Percentiles rank a stretch among this genome's conserved stretches.
Evolutionary conservation across 2,888 invertebrate genomes (phyloP).

Genomic region (Carpatolechia fugitivella): DNA sequence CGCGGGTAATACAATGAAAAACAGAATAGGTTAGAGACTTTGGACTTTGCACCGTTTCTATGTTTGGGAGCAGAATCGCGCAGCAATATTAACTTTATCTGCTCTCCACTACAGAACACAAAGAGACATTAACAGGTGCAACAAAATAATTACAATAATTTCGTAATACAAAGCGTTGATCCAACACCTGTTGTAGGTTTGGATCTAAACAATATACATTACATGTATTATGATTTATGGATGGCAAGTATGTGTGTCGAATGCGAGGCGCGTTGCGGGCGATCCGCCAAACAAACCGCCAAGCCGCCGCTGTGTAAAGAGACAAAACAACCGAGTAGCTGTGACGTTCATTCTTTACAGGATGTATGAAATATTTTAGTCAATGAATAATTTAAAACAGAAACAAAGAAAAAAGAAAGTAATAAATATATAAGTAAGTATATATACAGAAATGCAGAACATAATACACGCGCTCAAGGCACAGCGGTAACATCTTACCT

Average conservation of each 20-base stretch:
- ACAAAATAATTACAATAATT: background rate
- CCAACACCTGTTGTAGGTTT: background rate
- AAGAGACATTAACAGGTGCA: background rate
- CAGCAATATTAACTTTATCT: too few relatives aligned
- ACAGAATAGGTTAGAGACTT: too few relatives aligned
- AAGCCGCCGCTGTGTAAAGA: constrained; percentile 34
- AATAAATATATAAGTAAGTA: background rate
- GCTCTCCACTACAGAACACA: too few relatives aligned
- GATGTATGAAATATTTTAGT: background rate
- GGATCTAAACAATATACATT: background rate
- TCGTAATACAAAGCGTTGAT: background rate
- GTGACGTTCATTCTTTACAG: background rate
- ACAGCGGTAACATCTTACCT: background rate
- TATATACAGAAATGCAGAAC: too few relatives aligned
- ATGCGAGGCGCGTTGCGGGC: constrained; percentile 10
- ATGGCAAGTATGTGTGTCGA: constrained; percentile 14
- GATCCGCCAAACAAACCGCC: constrained; percentile 31
- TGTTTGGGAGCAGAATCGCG: too few relatives aligned
- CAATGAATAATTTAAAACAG: too few relatives aligned
- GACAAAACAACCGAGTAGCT: background rate
- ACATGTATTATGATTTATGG: constrained; percentile 8
- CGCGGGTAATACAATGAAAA: too few relatives aligned
- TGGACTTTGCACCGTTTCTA: too few relatives aligned
- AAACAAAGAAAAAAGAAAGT: background rate
- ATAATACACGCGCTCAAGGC: too few relatives aligned